Base-by-base conservation (phyloP, 2,888 invertebrate genomes). In the Heterodera filipjevi region DNA sequence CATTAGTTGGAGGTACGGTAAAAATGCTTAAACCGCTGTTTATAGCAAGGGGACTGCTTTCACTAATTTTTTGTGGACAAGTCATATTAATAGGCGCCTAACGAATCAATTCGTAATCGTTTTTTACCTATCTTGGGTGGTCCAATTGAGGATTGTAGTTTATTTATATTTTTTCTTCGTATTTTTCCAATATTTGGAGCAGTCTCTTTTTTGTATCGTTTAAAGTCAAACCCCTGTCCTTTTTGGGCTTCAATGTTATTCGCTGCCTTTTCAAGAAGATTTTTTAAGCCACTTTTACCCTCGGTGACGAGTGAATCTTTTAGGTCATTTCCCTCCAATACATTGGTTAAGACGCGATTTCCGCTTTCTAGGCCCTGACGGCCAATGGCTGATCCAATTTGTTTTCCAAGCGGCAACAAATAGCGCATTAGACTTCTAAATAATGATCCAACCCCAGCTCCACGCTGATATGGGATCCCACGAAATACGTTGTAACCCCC, bases 1-100 rank as follows among this genome's bases (percentile, higher is more conserved):
- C 78, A 66, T 78, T 78, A 2, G 78, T 77, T 5, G 78, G 78
- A 0, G 78, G 78, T 16, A 78, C 49, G 3, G 79, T 12, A n/a
- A 78, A 76, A 44, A 76, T 76, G 44, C 32, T 64, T 3, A 76
- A 16, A 0, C 30, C 76, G 30, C 66, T 76, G 49, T 76, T 73
- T 6, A 39, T 35, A 19, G 73, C 73, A 19, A 73, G 12, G 16
- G 73, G 44, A 22, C 73, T 73, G 10, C 39, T 39, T 46, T 73
- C 73, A 19, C 44, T 73, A 12, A 73, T 73, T 27, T 46, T 39
- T 46, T 73, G 35, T 16, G 33, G 22, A 19, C 73, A 73, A 14
- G 39, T 73, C 73, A 66, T 66, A 27, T 49, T 49, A 49, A 14
- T 49, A 49, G 1, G 49, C 19, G 12, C 49, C 49, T 22, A 49